These are phyloP conservation scores for Siphonodentalium dalli DNA, from an alignment of 2,888 invertebrate genomes.

Conservation along the genomic window DNA sequence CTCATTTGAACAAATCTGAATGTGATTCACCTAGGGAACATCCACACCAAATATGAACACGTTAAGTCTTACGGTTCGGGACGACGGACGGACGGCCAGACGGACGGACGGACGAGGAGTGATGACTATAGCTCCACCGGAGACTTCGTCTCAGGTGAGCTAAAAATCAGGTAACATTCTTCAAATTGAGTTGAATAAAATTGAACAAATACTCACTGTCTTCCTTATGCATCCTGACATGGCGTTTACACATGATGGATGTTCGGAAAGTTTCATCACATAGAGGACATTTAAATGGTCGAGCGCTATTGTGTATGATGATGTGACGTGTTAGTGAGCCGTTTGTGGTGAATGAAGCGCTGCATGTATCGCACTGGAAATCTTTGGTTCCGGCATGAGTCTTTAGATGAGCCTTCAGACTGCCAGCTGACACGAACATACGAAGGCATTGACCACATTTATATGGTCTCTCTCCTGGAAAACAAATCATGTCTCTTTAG, in stretches of 20 bases:
- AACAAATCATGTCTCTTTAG: constrained; percentile 44
- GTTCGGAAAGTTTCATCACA: constrained; percentile 51
- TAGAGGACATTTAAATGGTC: constrained; percentile 46
- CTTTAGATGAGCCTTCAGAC: constrained; percentile 55
- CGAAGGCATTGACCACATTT: constrained; percentile 57
- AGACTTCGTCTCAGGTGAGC: too few species aligned
- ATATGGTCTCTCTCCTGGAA: constrained; percentile 64
- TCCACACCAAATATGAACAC: too few species aligned
- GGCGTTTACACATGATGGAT: constrained; percentile 34
- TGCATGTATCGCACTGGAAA: constrained; percentile 48
- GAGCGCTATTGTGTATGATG: constrained; percentile 44
- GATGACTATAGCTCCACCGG: too few species aligned
- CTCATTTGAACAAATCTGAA: too few species aligned
- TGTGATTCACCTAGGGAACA: too few species aligned
- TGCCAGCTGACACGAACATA: constrained; percentile 50
- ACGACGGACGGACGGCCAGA: too few species aligned
- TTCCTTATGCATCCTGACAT: constrained; percentile 38
- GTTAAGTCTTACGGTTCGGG: too few species aligned
- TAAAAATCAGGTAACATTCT: too few species aligned
- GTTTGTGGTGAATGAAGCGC: constrained; percentile 55
- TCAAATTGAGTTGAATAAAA: too few species aligned
- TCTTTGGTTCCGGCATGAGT: constrained; percentile 57
- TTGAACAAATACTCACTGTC: too few species aligned
- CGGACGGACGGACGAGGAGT: too few species aligned
- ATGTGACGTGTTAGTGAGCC: constrained; percentile 59